Evolutionary conservation across 2,888 invertebrate genomes (phyloP).

Genomic region (Pandemis heparana): DNA sequence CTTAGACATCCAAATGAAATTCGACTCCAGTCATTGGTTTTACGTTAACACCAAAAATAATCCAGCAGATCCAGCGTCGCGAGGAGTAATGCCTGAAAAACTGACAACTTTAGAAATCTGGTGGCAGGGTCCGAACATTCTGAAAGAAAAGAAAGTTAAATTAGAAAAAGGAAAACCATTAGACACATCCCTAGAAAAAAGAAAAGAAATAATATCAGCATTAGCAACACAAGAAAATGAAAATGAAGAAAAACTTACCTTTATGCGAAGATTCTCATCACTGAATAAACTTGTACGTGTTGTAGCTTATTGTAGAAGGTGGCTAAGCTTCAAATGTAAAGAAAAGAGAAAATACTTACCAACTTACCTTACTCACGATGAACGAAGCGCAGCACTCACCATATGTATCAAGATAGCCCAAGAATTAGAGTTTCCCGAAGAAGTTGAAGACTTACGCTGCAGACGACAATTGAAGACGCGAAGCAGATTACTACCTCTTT

Average conservation of each 20-base stretch:
- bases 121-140: constrained; percentile 4
- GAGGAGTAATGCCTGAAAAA: neutral
- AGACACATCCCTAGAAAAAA: neutral
- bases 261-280: neutral
- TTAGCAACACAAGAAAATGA: neutral
- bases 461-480: neutral
- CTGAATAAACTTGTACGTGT: neutral
- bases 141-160: neutral
- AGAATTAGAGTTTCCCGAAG: neutral
- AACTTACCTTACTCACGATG: neutral
- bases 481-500: neutral
- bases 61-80: constrained; percentile 2
- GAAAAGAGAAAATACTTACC: neutral
- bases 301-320: neutral
- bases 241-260: neutral
- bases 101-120: neutral
- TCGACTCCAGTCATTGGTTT: no score
- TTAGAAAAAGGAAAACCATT: neutral
- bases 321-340: neutral
- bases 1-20: neutral
- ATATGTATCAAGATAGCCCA: neutral
- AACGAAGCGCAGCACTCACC: neutral
- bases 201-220: neutral
- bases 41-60: neutral
- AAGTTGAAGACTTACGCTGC: neutral